Base-by-base conservation (phyloP, 1,140 invertebrate genomes). In the Lepidurus apus region DNA sequence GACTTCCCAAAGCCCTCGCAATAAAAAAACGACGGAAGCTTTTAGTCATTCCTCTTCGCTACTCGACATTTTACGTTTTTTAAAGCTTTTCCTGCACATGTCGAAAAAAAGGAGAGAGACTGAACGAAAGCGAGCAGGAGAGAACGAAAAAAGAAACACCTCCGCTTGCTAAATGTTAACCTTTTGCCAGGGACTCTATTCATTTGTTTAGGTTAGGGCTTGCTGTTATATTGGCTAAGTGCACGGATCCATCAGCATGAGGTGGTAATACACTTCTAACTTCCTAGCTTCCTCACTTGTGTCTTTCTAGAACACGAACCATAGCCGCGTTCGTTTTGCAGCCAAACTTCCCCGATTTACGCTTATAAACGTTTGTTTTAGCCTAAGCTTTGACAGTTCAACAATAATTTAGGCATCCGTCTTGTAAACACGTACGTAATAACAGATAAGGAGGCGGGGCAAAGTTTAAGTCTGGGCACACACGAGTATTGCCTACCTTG, bases 131-230 rank as follows among this genome's bases (percentile, higher is more conserved):
- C 1, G 34, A 34, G 3, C 34, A 34, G 4, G 34, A 34, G 3
- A 34, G 4, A 34, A 34, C 2, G 3, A 0, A 34, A 34, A 34
- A 34, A 34, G 34, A 34, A 34, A 13, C 21, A 65, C 8, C 53
- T 9, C 53, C 53, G 53, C 53, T 65, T 65, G 53, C 53, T 65
- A 65, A 65, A 65, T 65, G 53, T 21, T 65, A 65, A 65, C 53
- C 53, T 65, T 65, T 65, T 21, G 17, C 53, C 17, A 2, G n/a
- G 53, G 13, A n/a, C 13, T 1, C 13, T 17, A 65, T 65, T 65
- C 53, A 65, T 65, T 65, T 65, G 53, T 21, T 65, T 17, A 21
- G 53, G 17, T 65, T 65, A n/a, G 13, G 17, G 53, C 53, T 65
- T 17, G 53, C 53, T 9, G 17, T 65, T 65, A n/a, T 65, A 65